phyloP scores from a whole-genome alignment of 2,888 invertebrate species.

The Apocheima hispidaria region DNA sequence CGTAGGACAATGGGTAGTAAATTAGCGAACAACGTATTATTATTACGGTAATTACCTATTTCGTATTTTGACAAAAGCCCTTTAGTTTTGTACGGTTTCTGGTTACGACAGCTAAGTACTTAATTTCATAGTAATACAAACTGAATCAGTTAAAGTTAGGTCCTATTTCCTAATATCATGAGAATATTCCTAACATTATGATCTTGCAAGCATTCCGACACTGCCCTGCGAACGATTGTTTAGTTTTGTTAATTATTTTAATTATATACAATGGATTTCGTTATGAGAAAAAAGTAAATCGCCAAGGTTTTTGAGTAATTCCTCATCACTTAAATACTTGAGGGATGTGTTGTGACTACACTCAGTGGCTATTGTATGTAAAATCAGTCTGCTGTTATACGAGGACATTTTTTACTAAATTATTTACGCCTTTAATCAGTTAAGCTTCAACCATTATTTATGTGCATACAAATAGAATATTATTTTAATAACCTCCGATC shows the following conservation, averaged over 20 bases:
- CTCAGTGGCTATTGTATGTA: slow-evolving; percentile 39
- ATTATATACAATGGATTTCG: slow-evolving; percentile 47
- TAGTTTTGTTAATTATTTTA: slow-evolving; percentile 46
- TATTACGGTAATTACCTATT: not conserved
- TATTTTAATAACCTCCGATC: not conserved
- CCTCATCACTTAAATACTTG: slow-evolving; percentile 29
- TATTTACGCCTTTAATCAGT: slow-evolving; percentile 12
- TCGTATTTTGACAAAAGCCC: slow-evolving; percentile 2
- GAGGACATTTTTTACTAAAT: slow-evolving; percentile 10
- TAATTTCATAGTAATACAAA: slow-evolving; percentile 20
- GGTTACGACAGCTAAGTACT: slow-evolving; percentile 12
- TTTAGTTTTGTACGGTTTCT: slow-evolving; percentile 5
- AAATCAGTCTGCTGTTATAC: slow-evolving; percentile 14
- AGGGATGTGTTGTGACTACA: slow-evolving; percentile 31
- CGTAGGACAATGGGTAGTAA: slow-evolving; percentile 3
- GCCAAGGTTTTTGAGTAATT: slow-evolving; percentile 37
- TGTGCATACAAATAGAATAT: slow-evolving; percentile 10
- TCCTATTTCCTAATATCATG: slow-evolving; percentile 44
- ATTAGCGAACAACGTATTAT: not conserved
- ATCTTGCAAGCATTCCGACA: slow-evolving; percentile 46
- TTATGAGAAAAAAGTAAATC: slow-evolving; percentile 45
- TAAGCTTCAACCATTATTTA: slow-evolving; percentile 7
- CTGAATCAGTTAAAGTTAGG: slow-evolving; percentile 28
- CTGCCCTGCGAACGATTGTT: slow-evolving; percentile 51
- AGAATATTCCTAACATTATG: slow-evolving; percentile 43